Percentiles rank a stretch among this genome's conserved stretches.
Conservation (phyloP, 2,113 vertebrate genomes). For the Tragelaphus buxtoni region DNA sequence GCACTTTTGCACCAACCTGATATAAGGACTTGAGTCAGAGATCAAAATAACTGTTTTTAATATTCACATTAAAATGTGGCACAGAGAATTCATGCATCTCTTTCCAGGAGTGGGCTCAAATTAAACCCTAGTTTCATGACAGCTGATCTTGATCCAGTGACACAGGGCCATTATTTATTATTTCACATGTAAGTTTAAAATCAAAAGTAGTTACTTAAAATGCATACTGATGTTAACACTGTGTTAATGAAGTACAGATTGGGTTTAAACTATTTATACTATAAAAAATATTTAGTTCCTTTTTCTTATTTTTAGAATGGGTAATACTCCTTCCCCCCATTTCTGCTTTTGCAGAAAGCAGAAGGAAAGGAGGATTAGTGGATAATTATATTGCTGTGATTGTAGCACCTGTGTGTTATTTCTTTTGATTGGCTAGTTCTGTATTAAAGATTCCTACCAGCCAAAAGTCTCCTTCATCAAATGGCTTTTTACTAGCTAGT, state of each 20-base stretch:
- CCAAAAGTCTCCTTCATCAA: constrained; percentile 49
- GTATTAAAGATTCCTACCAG: constrained; percentile 68
- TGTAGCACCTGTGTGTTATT: constrained; percentile 71
- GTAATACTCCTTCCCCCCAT: constrained; percentile 37
- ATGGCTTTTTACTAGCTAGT: constrained; percentile 46
- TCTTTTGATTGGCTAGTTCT: constrained; percentile 63
- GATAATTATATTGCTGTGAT: constrained; percentile 69
- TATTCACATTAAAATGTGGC: not conserved
- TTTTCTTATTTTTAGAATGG: constrained; percentile 62
- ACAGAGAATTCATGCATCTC: not conserved
- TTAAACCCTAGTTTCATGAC: constrained; percentile 24
- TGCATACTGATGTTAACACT: constrained; percentile 41
- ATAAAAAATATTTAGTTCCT: constrained; percentile 31
- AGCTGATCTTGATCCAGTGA: constrained; percentile 25
- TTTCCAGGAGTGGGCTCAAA: not conserved
- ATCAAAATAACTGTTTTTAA: constrained; percentile 39
- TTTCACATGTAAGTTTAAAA: constrained; percentile 18
- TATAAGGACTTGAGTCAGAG: not conserved
- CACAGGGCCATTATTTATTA: not conserved
- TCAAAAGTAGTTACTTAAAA: constrained; percentile 47
- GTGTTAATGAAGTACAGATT: constrained; percentile 15
- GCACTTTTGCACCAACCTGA: not conserved
- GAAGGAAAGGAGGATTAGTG: constrained; percentile 61
- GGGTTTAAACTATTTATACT: constrained; percentile 33
- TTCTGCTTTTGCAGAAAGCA: constrained; percentile 58